Evolutionary conservation across 1,140 invertebrate species (phyloP).

Genomic region (Zaprionus lachaisei): DNA sequence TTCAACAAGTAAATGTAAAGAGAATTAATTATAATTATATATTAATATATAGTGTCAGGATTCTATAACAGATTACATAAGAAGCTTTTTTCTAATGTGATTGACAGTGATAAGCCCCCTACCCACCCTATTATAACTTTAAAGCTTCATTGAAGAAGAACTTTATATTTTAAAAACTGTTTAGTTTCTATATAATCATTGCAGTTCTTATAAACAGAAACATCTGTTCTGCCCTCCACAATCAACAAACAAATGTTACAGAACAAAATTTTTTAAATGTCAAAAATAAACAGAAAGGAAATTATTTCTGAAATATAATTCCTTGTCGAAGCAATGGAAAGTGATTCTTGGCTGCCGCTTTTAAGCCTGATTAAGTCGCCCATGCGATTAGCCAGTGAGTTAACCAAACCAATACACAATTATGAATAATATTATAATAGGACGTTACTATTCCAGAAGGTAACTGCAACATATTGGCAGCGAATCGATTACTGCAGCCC

Average conservation of each 20-base stretch:
- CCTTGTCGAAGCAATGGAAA: background rate
- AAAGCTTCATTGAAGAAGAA: no score
- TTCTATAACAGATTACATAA: background rate
- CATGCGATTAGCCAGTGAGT: slow-evolving; percentile 40
- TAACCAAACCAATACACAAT: background rate
- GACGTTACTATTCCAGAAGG: background rate
- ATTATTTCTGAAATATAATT: slow-evolving; percentile 4
- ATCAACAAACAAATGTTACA: background rate
- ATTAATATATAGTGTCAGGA: no score
- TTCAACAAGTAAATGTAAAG: no score
- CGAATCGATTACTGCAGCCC: slow-evolving; percentile 18
- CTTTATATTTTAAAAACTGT: no score
- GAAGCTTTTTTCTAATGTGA: background rate
- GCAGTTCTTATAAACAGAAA: no score
- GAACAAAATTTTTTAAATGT: slow-evolving; percentile 27
- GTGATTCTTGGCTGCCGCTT: background rate
- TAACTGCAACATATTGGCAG: slow-evolving; percentile 26
- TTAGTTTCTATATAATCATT: no score
- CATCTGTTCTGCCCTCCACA: no score
- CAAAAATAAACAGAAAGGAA: background rate
- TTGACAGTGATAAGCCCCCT: no score
- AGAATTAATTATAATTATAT: no score
- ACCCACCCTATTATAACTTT: no score
- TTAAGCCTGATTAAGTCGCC: slow-evolving; percentile 2
- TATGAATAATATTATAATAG: background rate